Evolutionary conservation across 2,797 vertebrate species (phyloP).

Genomic region (Caiman crocodilus): DNA sequence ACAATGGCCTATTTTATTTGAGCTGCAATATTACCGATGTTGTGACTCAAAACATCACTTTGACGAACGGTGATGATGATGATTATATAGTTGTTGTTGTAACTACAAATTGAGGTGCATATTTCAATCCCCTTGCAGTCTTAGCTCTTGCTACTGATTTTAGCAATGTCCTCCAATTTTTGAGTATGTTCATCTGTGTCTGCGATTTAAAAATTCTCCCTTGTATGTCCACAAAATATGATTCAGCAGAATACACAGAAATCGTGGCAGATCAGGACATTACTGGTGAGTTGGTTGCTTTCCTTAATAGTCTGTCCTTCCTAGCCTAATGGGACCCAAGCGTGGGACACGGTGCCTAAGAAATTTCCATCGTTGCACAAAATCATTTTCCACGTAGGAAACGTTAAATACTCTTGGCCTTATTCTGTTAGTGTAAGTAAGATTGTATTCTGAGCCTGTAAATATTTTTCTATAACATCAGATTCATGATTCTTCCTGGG

Average conservation of each 20-base stretch:
- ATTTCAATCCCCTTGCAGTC: neutral
- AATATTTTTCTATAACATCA: neutral
- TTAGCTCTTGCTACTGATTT: neutral
- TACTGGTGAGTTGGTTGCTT: neutral
- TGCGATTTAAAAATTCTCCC: neutral
- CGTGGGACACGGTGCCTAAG: neutral
- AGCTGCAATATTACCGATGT: neutral
- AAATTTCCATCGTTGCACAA: neutral
- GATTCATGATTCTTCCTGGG: neutral
- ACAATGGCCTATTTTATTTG: constrained; percentile 3
- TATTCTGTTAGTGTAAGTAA: neutral
- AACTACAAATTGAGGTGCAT: neutral
- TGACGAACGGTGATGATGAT: neutral
- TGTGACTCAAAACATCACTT: neutral
- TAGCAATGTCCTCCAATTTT: neutral
- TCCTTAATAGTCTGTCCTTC: neutral
- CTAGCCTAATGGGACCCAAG: no score
- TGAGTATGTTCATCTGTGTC: neutral
- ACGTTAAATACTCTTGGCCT: neutral
- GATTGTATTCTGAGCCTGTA: neutral
- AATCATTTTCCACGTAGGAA: neutral
- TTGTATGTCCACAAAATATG: neutral
- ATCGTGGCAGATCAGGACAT: neutral
- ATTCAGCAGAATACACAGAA: neutral
- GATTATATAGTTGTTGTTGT: neutral